Base-by-base conservation (phyloP, 2,797 vertebrate genomes). In the Lophotriccus pileatus region DNA sequence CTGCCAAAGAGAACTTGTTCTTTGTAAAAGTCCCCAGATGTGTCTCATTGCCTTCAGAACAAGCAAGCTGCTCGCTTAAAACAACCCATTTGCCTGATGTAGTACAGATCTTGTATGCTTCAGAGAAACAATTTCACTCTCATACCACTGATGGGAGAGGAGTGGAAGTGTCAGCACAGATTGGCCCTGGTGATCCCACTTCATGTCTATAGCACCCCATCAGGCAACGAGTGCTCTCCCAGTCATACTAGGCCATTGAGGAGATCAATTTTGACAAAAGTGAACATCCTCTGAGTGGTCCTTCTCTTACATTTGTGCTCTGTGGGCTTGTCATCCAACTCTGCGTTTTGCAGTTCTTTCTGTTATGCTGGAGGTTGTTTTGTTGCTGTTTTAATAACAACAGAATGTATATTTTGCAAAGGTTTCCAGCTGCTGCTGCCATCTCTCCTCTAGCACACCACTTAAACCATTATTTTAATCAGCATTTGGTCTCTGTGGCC, bases 371-470 rank as follows among this genome's bases (percentile, higher is more conserved):
- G 32, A 53, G 19, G 3, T 76, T 67, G 60, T 75, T 88, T 68
- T 56, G 39, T 82, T 78, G 36, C 30, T 74, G 24, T 74, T 84
- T 70, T 70, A 55, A 12, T 83, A 75, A 62, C 67, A 63, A 36
- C 16, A 43, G 36, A 46, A 59, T 36, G 15, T 36, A 20, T 66
- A 25, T 68, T 89, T 90, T 64, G 49, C 37, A 64, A 64, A 80
- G 84, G 19, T 76, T 83, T 80, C 53, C 73, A 86, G 53, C 81
- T 89, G 81, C n/a, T 86, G 46, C 77, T 39, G 34, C 69, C 63
- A 76, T 86, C 68, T 92, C 50, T 80, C 59, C 46, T 79, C 60
- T 55, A 39, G 47, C 28, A 72, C 36, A 39, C 43, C 63, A 70
- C 58, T 37, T 39, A 43, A 88, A 74, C 7, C 36, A 11, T 19